Base-by-base conservation (phyloP, 2,888 invertebrate species). In the Melangyna quadrimaculata region DNA sequence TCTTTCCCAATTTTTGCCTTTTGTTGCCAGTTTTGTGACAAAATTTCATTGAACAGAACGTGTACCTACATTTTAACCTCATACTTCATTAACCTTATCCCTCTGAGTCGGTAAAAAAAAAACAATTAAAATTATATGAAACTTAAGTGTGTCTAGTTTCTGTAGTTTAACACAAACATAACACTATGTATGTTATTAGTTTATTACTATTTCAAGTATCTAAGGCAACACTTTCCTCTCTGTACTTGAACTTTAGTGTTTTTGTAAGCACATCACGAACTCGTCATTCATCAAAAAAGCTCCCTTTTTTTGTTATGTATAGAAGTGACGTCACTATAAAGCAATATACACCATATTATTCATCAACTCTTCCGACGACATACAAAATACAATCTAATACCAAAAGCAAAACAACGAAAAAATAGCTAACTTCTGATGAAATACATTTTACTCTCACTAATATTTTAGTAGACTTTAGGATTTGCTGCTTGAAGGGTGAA, bases 211-310 rank as follows among this genome's bases (percentile, higher is more conserved):
- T 48, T 22, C 22, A 48, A 12, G 12, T 27, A 29, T 9, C 0
- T 2, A 57, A 37, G 73, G 65, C 65, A 73, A 79, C 72, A 67
- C 59, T 40, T 40, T 40, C 3, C 14, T 40, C 48, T 73, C 40
- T 79, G 57, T 37, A 78, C 65, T 73, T 79, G 73, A 79, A 59
- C 67, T 59, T 51, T 79, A n/a, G 67, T 45, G 14, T 27, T 65
- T 32, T 35, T 65, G 19, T 65, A 27, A 43, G 57, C 48, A 19
- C 29, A 48, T 24, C n/a, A 35, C n/a, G 40, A 8, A 57, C 22
- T 24, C 2, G 24, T 48, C 48, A 43, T n/a, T n/a, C n/a, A n/a
- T n/a, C n/a, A n/a, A n/a, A n/a, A 78, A 63, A 78, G 71, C 71
- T 78, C 35, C 22, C 19, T 19, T 2, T 45, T 45, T 61, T 7